Base-by-base conservation (phyloP, 2,797 vertebrate species). In the Cynodonichthys magdalenae region DNA sequence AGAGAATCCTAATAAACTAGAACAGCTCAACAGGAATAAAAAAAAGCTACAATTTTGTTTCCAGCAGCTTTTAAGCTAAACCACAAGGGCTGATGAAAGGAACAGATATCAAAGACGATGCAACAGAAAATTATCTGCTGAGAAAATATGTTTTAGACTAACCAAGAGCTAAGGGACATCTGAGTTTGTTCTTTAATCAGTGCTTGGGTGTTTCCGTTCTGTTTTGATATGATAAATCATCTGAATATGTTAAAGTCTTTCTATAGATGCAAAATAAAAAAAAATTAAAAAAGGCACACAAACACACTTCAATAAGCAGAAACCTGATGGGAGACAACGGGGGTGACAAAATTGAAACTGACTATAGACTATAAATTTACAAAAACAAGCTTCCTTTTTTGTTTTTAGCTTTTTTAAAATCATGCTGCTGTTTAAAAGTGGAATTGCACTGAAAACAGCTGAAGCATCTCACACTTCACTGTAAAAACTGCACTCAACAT, bases 401-500 rank as follows among this genome's bases (percentile, higher is more conserved):
- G 6, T 36, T 10, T 48, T 10, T 10, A 48, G 24, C 0, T 41
- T 41, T 44, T 51, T 1, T 31, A 10, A 36, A n/a, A 19, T 45
- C 2, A 27, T 19, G 14, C 4, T 46, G 15, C 14, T 27, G 8
- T 17, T 20, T 49, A 41, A 17, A 52, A 2, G 10, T 29, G 48
- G 53, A 31, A 5, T 18, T 5, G 70, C 9, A n/a, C 3, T 31
- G 19, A 20, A 50, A 18, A 66, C 17, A 56, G 51, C 3, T 41
- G 9, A 61, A 14, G 15, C 59, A 34, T 7, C 29, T 67, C 36
- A 59, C 34, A 54, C 18, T 17, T 5, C 7, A 53, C 53, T 55
- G 64, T 48, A 41, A 79, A 75, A 77, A 54, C 63, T 49, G 44
- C 62, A 69, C 39, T 12, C 36, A 55, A 51, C 64, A 45, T 18